A percentile compares a stretch with the other conserved stretches of the same genome.
These are phyloP conservation scores for Haemorhous mexicanus DNA, from an alignment of 2,113 vertebrate species.

Conservation along the genomic window DNA sequence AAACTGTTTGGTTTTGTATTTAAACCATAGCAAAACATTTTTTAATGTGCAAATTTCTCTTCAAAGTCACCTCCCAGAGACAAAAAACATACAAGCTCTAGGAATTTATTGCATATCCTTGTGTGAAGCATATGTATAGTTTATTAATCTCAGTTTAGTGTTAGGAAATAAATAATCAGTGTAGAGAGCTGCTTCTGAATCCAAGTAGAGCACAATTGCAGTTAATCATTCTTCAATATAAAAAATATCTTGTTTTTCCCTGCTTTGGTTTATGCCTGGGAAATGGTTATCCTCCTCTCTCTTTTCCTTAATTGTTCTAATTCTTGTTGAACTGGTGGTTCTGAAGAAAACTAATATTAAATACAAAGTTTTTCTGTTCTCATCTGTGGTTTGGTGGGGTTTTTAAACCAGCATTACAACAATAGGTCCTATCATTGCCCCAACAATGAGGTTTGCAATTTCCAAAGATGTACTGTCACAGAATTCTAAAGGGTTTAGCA, in stretches of 20 bases:
- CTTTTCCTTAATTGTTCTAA: neutral
- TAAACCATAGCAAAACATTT: neutral
- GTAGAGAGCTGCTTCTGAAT: neutral
- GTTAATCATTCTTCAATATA: neutral
- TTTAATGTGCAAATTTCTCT: neutral
- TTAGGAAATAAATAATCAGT: neutral
- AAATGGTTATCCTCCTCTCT: neutral
- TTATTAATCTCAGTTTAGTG: neutral
- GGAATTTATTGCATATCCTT: neutral
- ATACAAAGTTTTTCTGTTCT: neutral
- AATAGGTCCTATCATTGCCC: neutral
- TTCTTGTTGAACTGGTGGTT: neutral
- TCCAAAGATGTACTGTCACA: neutral
- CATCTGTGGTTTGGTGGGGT: fast-evolving
- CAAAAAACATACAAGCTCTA: neutral
- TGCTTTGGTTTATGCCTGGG: neutral
- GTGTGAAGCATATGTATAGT: neutral
- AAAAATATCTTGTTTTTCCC: neutral
- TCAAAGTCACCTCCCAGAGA: neutral
- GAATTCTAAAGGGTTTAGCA: neutral
- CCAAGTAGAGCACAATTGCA: neutral
- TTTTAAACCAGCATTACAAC: neutral
- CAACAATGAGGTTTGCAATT: neutral
- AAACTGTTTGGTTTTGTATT: neutral
- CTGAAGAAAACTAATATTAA: neutral